Evolutionary conservation across 1,140 invertebrate genomes (phyloP), one percentile per base, ranked within the genome.

Genomic region (Patella vulgata): DNA sequence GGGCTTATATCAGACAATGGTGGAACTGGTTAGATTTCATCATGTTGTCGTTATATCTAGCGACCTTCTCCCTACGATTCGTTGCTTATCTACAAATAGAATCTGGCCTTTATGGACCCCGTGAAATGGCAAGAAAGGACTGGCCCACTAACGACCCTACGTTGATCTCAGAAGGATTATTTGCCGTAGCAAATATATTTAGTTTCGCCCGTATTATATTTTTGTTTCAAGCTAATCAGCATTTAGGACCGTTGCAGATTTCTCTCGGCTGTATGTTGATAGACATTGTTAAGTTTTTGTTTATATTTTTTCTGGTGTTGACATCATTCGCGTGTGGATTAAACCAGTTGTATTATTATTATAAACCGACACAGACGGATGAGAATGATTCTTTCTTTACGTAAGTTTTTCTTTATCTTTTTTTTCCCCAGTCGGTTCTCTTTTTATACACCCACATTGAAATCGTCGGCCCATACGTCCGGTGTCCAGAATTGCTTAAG

Each of bases 1-100:
- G 91, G 31, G 93, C 96, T 44, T 98, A 98, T 77, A 86, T 96
- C 31, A 90, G 90, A 48, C 95, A 98, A 84, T 88, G 97, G 59
- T 98, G 96, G 96, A 98, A 98, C 80, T 94, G 97, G 69, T 91
- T 98, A 4, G 96, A 98, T 82, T 97, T 97, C 77, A 91, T 97
- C 69, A 96, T 87, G 86, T 78, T 86, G 14, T 85, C 83, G 17
- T 78, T 87, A 9, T 87, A 87, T 69, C 74, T 87, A 19, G 83
- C 83, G 57, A 86, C 86, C 17, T 82, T 87, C 58, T 81, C 84
- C 5, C 71, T 86, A 1, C 66, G 85, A 23, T 68, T 79, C 14
- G 78, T 80, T 1, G 79, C 79, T 2, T 84, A 75, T 51, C 55
- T 80, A 19, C 58, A 72, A 48, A 75, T 80, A 12, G 72, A 81